A percentile compares a stretch with the other conserved stretches of the same genome.
phyloP scores from a whole-genome alignment of 2,113 vertebrate species.

The Beaufortia kweichowensis region DNA sequence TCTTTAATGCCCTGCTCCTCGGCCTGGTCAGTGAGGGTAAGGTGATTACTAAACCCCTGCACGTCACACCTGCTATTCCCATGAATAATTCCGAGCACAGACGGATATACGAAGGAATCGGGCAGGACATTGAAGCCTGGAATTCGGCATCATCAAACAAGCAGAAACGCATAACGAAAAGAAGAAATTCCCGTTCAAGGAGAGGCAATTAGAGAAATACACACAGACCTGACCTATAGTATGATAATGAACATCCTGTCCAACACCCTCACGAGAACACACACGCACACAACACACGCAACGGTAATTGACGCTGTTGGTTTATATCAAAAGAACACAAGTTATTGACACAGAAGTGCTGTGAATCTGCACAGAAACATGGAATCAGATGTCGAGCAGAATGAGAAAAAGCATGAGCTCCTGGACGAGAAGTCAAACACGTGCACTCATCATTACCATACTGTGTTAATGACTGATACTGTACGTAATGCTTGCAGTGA shows the following conservation, averaged over 20 bases:
- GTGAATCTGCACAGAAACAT: conserved; percentile 17
- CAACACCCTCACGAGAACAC: conserved; percentile 2
- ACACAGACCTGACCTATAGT: conserved; percentile 45
- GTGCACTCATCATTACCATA: conserved; percentile 37
- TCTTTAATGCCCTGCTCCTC: background rate
- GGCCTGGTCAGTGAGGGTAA: conserved; percentile 30
- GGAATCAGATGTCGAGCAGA: conserved; percentile 23
- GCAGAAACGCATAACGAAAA: conserved; percentile 17
- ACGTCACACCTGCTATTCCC: conserved; percentile 44
- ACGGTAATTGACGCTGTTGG: conserved; percentile 26
- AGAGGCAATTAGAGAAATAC: conserved; percentile 45
- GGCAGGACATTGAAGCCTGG: conserved; percentile 26
- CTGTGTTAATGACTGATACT: conserved; percentile 32
- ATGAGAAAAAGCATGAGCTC: conserved; percentile 42
- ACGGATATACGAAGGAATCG: conserved; percentile 43
- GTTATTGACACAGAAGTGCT: conserved; percentile 32
- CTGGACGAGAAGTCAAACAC: conserved; percentile 30
- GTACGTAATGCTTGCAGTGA: conserved; percentile 2
- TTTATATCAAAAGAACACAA: conserved; percentile 11
- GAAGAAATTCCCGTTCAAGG: conserved; percentile 8
- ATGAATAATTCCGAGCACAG: conserved; percentile 58
- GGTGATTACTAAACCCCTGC: conserved; percentile 39
- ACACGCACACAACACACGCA: background rate
- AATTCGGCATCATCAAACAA: conserved; percentile 44
- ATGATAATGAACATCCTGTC: conserved; percentile 47